Evolutionary conservation across 2,797 vertebrate genomes (phyloP), one percentile per base, ranked within the genome.

Genomic region (Darevskia nairensis): DNA sequence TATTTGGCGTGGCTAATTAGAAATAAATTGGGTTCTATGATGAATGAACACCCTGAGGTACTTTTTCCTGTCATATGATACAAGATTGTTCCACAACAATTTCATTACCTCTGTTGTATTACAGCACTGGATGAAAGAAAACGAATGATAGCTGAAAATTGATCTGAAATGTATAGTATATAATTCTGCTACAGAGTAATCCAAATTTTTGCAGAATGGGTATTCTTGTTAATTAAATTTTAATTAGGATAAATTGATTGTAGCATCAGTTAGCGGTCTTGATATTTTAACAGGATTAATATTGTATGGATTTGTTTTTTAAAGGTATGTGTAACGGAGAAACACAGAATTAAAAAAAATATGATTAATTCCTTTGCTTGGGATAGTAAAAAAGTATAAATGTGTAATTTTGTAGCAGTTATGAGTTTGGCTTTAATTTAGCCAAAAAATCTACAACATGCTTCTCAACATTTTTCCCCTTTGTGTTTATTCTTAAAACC

Each of bases 401-500:
- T 87, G 64, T 93, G 81, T 93, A 95, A 81, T 92, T 96, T 97
- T 92, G 79, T 90, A 95, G 94, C 92, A 92, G 69, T 55, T 92
- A 90, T 91, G 71, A 92, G 88, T 94, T 94, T 93, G 82, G 88
- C 86, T 83, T 94, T 64, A 80, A 27, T 95, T 96, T 94, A 93
- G 91, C 93, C 32, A 4, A 94, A 94, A 55, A 95, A 91, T 93
- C 91, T 91, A 72, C 85, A 89, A 95, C 84, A 94, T 95, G 90
- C 90, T 94, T 95, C 92, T 96, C 86, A 92, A 46, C 90, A 93
- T 81, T 89, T 91, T 94, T 96, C 92, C 90, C 91, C 82, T 91
- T 92, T 94, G 93, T 91, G 32, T 92, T 91, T 94, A 88, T 95
- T 92, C 93, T 95, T 94, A 93, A 94, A 96, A 93, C 76, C 80